phyloP scores from a whole-genome alignment of 2,888 invertebrate species.

The Nomada lathburiana region DNA sequence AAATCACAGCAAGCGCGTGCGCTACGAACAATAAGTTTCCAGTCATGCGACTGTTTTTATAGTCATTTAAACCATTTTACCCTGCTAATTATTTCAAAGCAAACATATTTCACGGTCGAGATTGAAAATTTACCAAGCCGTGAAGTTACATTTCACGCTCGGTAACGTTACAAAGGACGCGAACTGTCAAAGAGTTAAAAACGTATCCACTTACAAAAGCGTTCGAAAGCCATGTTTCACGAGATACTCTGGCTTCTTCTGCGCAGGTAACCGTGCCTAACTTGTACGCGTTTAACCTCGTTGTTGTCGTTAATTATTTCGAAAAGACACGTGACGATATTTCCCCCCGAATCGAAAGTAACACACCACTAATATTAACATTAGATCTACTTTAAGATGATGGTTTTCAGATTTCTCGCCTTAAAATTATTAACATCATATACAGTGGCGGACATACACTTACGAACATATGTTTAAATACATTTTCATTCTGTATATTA shows the following conservation, averaged over 20 bases:
- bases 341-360: background rate
- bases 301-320: slow-evolving; percentile 31
- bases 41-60: background rate
- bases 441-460: too few species aligned
- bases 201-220: slow-evolving; percentile 24
- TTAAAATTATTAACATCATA: too few species aligned
- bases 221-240: slow-evolving; percentile 11
- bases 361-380: too few species aligned
- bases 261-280: slow-evolving; percentile 23
- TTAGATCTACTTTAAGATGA: too few species aligned
- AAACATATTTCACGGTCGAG: slow-evolving; percentile 1
- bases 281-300: slow-evolving; percentile 22
- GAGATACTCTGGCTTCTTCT: slow-evolving; percentile 4
- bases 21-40: background rate
- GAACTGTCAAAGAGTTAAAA: slow-evolving; percentile 31
- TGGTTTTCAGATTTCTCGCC: too few species aligned
- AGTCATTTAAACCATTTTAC: background rate
- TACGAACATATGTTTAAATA: too few species aligned
- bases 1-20: background rate
- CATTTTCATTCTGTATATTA: too few species aligned
- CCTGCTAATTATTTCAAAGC: slow-evolving; percentile 33
- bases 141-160: slow-evolving; percentile 40
- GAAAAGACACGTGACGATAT: background rate
- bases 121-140: background rate
- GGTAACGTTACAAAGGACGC: slow-evolving; percentile 34